phyloP scores from a whole-genome alignment of 2,888 invertebrate genomes.

The Agonopterix arenella region DNA sequence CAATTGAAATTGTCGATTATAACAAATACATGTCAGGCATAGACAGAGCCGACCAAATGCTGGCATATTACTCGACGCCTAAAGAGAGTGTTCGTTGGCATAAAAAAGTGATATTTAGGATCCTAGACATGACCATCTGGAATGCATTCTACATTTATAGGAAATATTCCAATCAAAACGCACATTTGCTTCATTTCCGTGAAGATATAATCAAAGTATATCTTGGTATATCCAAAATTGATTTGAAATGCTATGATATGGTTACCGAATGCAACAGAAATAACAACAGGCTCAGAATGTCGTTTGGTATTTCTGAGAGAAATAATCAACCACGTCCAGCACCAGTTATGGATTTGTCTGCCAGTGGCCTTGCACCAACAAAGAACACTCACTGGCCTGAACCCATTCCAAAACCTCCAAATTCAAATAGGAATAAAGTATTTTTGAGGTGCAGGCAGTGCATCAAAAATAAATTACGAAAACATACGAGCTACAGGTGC shows the following conservation, averaged over 20 bases:
- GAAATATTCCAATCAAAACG: background rate
- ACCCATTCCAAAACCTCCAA: background rate
- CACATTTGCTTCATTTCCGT: background rate
- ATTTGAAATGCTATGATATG: background rate
- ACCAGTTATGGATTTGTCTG: background rate
- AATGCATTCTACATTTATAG: background rate
- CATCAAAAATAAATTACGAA: conserved; percentile 2
- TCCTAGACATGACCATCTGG: conserved; percentile 2
- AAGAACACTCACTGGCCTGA: conserved; percentile 3
- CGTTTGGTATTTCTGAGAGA: too few relatives aligned
- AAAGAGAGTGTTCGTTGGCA: conserved; percentile 12
- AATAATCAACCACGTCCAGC: background rate
- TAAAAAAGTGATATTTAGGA: conserved; percentile 11
- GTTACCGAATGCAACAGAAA: background rate
- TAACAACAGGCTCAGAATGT: too few relatives aligned
- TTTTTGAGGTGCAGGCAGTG: conserved; percentile 4
- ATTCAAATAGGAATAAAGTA: conserved; percentile 2
- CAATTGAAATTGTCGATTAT: conserved; percentile 12
- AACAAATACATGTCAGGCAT: conserved; percentile 11
- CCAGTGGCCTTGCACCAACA: background rate
- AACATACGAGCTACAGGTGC: conserved; percentile 3
- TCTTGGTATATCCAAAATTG: too few relatives aligned
- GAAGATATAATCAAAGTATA: background rate
- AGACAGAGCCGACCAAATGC: conserved; percentile 12
- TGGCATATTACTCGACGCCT: conserved; percentile 12